phyloP scores from a whole-genome alignment of 2,888 invertebrate species.

The Drosophila suboccidentalis region DNA sequence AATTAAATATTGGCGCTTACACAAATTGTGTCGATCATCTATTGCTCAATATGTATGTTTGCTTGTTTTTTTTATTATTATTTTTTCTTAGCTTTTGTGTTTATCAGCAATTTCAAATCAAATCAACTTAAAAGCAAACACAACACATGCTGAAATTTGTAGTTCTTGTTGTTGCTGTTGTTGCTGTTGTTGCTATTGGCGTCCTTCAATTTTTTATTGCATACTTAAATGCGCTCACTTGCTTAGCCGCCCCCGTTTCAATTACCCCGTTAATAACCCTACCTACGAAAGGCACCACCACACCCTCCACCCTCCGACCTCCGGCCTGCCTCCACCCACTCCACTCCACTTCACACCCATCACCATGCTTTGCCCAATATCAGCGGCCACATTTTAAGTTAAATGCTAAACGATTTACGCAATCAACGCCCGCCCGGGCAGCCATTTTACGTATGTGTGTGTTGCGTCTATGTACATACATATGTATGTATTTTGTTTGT shows the following conservation, averaged over 20 bases:
- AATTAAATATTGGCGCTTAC: neutral
- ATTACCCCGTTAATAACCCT: conserved; percentile 27
- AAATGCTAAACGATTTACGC: conserved; percentile 57
- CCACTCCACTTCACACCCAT: neutral
- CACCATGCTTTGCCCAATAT: neutral
- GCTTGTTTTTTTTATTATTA: neutral
- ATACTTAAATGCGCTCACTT: conserved; percentile 54
- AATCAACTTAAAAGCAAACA: conserved; percentile 30
- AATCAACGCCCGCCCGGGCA: conserved; percentile 51
- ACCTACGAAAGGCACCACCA: neutral
- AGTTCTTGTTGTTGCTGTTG: conserved; percentile 7
- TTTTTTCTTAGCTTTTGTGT: neutral
- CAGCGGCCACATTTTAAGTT: conserved; percentile 39
- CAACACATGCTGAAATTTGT: conserved; percentile 19
- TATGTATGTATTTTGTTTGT: conserved; percentile 15
- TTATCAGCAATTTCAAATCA: conserved; percentile 38
- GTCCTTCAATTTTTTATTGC: conserved; percentile 64
- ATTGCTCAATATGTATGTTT: neutral
- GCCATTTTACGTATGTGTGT: conserved; percentile 29
- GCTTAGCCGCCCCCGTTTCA: conserved; percentile 21
- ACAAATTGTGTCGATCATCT: neutral
- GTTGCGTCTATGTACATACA: neutral
- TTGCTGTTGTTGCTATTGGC: conserved; percentile 21
- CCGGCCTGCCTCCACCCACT: neutral
- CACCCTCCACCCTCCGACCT: neutral